Evolutionary conservation across 1,140 invertebrate species (phyloP).

Genomic region (Physella acuta): DNA sequence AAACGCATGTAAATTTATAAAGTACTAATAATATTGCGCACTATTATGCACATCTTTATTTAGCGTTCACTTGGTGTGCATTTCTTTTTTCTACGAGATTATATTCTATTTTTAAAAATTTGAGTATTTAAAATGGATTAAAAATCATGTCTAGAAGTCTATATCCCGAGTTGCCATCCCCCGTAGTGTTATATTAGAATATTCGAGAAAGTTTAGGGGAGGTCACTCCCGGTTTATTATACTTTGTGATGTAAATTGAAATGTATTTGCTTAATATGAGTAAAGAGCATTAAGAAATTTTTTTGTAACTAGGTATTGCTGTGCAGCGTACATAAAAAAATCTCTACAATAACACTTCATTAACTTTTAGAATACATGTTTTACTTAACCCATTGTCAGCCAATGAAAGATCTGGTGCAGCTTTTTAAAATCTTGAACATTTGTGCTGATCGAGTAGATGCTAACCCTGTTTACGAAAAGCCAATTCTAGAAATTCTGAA

Average conservation of each 20-base stretch:
- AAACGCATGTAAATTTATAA: no score
- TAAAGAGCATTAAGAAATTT: background rate
- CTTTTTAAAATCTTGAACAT: conserved; percentile 58
- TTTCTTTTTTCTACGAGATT: no score
- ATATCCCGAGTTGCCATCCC: no score
- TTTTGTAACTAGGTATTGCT: background rate
- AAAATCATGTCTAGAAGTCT: no score
- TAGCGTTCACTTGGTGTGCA: no score
- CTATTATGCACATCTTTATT: no score
- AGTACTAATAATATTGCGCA: no score
- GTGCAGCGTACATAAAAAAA: background rate
- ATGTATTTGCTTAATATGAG: background rate
- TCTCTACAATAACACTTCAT: background rate
- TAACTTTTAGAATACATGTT: conserved; percentile 9
- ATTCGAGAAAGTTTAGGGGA: no score
- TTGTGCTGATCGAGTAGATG: conserved; percentile 55
- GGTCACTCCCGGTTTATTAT: no score
- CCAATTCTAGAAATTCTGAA: conserved; percentile 54
- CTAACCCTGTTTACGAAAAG: conserved; percentile 50
- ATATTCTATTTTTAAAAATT: no score
- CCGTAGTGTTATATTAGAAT: no score
- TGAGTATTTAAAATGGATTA: no score
- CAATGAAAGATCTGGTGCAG: conserved; percentile 58
- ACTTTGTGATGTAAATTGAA: background rate
- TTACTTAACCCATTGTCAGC: conserved; percentile 35